Evolutionary conservation across 2,113 vertebrate species (phyloP), one percentile per base, ranked within the genome.

Genomic region (Xiphorhynchus elegans): DNA sequence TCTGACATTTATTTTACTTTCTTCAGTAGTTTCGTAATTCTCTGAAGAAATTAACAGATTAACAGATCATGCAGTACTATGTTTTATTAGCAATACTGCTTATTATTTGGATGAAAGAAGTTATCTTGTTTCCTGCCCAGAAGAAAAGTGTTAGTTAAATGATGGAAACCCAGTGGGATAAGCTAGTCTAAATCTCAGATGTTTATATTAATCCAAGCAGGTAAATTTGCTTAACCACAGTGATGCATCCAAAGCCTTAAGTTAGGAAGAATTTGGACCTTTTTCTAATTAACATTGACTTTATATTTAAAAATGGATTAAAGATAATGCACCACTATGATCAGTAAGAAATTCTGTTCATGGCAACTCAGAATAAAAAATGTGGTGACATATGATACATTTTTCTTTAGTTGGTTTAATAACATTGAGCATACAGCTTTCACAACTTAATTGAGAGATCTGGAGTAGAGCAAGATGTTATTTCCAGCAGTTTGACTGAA

Each of bases 211-310:
- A 91, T 90, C 35, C 44, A 69, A 79, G 76, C 56, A 90, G 74
- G 84, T 91, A 95, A 87, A 96, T 82, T 92, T 93, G 29, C 55
- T 92, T 92, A 84, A 87, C 78, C 9, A 2, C 49, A 44, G 8
- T 53, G 59, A 82, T 81, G 47, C 28, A 63, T 87, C 31, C 44
- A 68, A 64, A 87, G 37, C 24, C 64, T 93, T 66, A 90, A 74
- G 7, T 93, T 46, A 72, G 59, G 59, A 93, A 77, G 85, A 88
- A 50, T 17, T 74, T 64, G 11, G 40, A 86, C 94, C 33, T 83
- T 84, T 86, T 52, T 83, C 20, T 95, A 95, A 92, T 90, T 94
- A 93, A 73, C 23, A 80, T 39, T 74, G 76, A 93, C 90, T 85
- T 93, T 83, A 60, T 62, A 47, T 88, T 94, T 94, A 59, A 77